Base-by-base conservation (phyloP, 37 sponge, comb jelly and placozoan genomes). In the Spongilla lacustris region DNA sequence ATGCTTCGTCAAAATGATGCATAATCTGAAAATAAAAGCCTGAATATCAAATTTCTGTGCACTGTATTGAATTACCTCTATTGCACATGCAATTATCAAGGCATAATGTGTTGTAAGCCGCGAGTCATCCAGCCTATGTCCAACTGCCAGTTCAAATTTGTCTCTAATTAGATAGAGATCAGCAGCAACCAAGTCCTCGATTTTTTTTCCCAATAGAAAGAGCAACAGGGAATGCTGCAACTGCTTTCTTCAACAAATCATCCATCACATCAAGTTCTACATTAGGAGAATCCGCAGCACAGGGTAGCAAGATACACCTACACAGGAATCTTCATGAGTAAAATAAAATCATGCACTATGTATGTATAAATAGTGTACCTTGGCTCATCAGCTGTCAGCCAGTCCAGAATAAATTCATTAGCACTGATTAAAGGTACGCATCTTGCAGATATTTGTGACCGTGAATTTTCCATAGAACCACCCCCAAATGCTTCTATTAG, bases 401-500 rank as follows among this genome's bases (percentile, higher is more conserved):
- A 1, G 58, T 58, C 58, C 58, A 58, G 58, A 14, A 58, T 58
- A 17, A 58, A 58, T 58, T 58, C 58, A 14, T 72, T 72, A 13
- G 29, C 73, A 33, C 31, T 72, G 31, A 72, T 72, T 30, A 72
- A 33, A 17, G 73, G 73, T 12, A 72, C 73, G 38, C 79, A 78
- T 24, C 79, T 38, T n/a, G 79, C 79, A 2, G 12, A 46, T 29
- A 78, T 3, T 19, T 78, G 79, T 0, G 28, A 23, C 27, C 79
- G 35, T 49, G 46, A 13, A 50, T 41, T 36, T 25, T 41, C 79
- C 14, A 78, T 37, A 27, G 46, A 41, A 24, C 46, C 79, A 38
- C 79, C 79, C 23, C 79, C 79, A 49, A 78, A 78, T 41, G 79
- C 79, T 25, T 78, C 50, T 24, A 78, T 78, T 36, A 78, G 35